Base-by-base conservation (phyloP, 2,113 vertebrate genomes). In the Bos javanicus region DNA sequence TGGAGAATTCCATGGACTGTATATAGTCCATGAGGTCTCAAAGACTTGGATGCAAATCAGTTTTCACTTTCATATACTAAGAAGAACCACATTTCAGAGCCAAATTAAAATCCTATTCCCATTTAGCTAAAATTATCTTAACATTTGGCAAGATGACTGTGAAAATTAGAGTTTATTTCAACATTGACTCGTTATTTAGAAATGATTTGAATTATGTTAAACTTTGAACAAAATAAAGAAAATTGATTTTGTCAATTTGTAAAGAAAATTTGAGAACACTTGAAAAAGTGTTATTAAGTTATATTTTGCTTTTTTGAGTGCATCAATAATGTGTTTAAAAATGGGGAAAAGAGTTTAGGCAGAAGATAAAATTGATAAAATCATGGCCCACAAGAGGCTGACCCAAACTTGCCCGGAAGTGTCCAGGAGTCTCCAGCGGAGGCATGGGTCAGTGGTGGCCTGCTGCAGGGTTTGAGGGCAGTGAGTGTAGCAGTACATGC, bases 121-220 rank as follows among this genome's bases (percentile, higher is more conserved):
- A 81, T 80, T 13, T 15, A 62, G 21, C 28, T 62, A 81, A 92
- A 76, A 57, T 82, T 12, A 78, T 39, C 12, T 86, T 50, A 74
- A 67, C 3, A 23, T 87, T 91, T 57, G 33, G 19, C 2, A 62
- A 57, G 14, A 89, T 54, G 11, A 94, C 86, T 59, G 23, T 36
- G 13, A 76, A 92, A 90, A 76, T 46, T 56, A 5, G 5, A 57
- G 23, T 57, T 39, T 46, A 95, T 57, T 85, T 26, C 60, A 36
- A 74, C 2, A 62, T 33, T 64, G 9, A 81, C 5, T 67, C 1
- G 11, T 71, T 64, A 76, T 59, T 88, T 87, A 83, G 59, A 90
- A 95, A 19, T 93, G 16, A 14, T 71, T 76, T 94, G 25, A 81
- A n/a, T 59, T 97, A 87, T 78, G 3, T 46, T 82, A 92, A 71